Conservation (phyloP, 2,888 invertebrate species). For the Temnothorax rugatulus region DNA sequence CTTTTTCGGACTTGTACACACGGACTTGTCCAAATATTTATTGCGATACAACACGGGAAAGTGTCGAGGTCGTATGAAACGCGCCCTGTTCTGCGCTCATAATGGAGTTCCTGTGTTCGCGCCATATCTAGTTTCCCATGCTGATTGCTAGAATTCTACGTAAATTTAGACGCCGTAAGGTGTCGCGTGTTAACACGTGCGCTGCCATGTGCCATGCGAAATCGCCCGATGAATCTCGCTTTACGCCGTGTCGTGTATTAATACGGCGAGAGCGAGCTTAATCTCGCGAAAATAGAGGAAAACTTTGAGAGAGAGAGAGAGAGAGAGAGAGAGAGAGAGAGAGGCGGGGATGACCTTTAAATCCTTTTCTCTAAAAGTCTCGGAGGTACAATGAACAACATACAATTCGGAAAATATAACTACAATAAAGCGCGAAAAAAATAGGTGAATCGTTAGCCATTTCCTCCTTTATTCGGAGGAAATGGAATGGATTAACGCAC, state of each 20-base stretch:
- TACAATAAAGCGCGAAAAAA: not conserved
- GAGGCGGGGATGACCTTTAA: not conserved
- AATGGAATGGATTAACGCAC: not conserved
- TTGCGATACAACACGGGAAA: slow-evolving; percentile 41
- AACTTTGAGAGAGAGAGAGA: not conserved
- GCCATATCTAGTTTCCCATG: slow-evolving; percentile 38
- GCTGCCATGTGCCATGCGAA: slow-evolving; percentile 27
- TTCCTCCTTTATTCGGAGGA: not conserved
- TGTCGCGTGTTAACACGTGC: slow-evolving; percentile 28
- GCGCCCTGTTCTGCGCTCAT: slow-evolving; percentile 27
- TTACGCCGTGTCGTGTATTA: not conserved
- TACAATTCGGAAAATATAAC: not conserved
- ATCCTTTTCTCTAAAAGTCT: not conserved
- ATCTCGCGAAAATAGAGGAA: slow-evolving; percentile 10
- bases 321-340: too few relatives aligned
- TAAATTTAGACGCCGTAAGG: slow-evolving; percentile 43
- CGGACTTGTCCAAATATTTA: slow-evolving; percentile 44
- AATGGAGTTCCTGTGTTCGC: slow-evolving; percentile 40
- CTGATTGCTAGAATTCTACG: slow-evolving; percentile 42
- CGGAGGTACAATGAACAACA: not conserved
- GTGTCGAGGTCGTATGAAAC: slow-evolving; percentile 28
- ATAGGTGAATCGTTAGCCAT: not conserved
- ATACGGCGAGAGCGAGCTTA: not conserved
- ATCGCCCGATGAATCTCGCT: slow-evolving; percentile 38
- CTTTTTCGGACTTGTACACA: slow-evolving; percentile 49